Evolutionary conservation across 2,888 invertebrate species (phyloP).

Genomic region (Frankliniella intonsa): DNA sequence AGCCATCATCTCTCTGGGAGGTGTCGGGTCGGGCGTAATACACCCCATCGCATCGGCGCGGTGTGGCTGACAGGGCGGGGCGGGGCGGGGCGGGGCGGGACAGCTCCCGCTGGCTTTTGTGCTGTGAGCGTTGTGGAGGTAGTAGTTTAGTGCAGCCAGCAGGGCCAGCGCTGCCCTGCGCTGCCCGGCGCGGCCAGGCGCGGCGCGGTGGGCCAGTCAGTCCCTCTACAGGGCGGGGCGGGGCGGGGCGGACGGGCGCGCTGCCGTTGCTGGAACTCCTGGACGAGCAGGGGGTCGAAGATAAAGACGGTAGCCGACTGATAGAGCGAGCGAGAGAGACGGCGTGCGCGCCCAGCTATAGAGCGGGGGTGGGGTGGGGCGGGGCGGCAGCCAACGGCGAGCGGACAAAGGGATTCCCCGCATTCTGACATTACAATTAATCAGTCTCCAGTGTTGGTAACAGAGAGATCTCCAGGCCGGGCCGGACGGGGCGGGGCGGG

Average conservation of each 20-base stretch:
- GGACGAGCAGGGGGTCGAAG: not conserved
- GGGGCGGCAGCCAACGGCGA: not conserved
- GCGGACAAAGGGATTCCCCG: not conserved
- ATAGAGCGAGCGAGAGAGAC: not conserved
- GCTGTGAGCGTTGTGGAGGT: not conserved
- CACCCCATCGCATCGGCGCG: no score
- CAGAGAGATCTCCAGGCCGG: not conserved
- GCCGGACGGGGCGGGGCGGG: no score
- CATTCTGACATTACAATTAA: conserved; percentile 25
- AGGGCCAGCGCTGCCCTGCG: not conserved
- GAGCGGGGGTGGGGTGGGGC: not conserved
- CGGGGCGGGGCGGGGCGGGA: no score
- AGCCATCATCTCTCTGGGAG: no score
- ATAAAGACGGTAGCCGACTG: not conserved
- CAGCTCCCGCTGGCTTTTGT: no score
- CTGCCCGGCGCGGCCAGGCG: not conserved
- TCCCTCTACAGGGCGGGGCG: not conserved
- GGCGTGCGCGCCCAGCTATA: no score
- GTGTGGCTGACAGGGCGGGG: no score
- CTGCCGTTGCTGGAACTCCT: no score
- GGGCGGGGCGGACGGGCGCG: not conserved
- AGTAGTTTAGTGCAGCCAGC: not conserved
- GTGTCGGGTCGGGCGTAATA: no score
- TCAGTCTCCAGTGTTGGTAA: conserved; percentile 9
- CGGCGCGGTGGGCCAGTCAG: not conserved